A percentile compares a stretch with the other conserved stretches of the same genome.
These are phyloP conservation scores for Cynoglossus semilaevis DNA, from an alignment of 2,113 vertebrate species.

Conservation along the genomic window DNA sequence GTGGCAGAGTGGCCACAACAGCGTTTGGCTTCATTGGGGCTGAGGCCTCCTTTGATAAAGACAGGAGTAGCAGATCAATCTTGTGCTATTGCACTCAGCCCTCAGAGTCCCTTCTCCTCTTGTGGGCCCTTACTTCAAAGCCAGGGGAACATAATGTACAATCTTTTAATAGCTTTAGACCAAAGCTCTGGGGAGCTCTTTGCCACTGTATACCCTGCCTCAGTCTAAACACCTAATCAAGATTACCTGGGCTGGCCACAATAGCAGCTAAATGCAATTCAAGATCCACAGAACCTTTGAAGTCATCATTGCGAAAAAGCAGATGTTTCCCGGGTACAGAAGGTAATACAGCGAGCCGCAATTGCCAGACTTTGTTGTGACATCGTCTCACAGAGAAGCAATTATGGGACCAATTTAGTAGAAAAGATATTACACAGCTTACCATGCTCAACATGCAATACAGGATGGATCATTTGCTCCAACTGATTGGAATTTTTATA, in stretches of 20 bases:
- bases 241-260: conserved; percentile 94
- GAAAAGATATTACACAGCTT: conserved; percentile 99
- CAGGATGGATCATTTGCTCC: conserved; percentile 94
- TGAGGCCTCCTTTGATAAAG: conserved; percentile 85
- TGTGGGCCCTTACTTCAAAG: conserved; percentile 98
- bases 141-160: conserved; percentile 98
- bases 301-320: conserved; percentile 90
- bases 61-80: conserved; percentile 84
- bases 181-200: conserved; percentile 90
- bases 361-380: conserved; percentile 99
- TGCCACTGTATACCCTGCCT: conserved; percentile 90
- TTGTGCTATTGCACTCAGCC: conserved; percentile 89
- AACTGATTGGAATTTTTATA: conserved; percentile 98
- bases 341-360: conserved; percentile 93
- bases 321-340: conserved; percentile 90
- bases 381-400: conserved; percentile 90
- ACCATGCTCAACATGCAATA: conserved; percentile 97
- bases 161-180: conserved; percentile 99
- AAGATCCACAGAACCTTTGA: conserved; percentile 95
- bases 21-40: conserved; percentile 77
- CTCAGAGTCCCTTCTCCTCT: conserved; percentile 86
- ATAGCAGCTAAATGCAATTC: conserved; percentile 99
- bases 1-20: conserved; percentile 77
- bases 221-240: conserved; percentile 99
- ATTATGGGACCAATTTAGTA: conserved; percentile 97